These are phyloP conservation scores for Thunnus thynnus DNA, from an alignment of 2,113 vertebrate species.

Conservation along the genomic window DNA sequence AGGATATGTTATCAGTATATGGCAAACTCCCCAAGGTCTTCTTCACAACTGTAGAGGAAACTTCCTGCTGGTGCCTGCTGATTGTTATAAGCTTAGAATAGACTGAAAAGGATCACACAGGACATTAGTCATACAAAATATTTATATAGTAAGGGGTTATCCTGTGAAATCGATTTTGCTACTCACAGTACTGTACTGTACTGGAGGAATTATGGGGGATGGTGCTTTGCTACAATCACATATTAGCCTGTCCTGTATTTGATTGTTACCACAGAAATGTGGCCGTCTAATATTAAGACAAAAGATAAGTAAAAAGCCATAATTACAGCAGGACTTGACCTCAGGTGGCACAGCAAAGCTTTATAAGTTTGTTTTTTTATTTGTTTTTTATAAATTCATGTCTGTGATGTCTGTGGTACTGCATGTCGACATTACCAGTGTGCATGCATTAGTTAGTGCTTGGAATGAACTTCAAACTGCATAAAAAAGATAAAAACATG, in stretches of 20 bases:
- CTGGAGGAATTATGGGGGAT: neutral
- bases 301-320: neutral
- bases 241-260: neutral
- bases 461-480: conserved; percentile 25
- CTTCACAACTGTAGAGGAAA: conserved; percentile 35
- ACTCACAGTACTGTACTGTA: neutral
- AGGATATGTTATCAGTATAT: conserved; percentile 66
- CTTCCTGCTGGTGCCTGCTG: conserved; percentile 37
- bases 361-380: too few species aligned
- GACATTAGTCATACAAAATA: conserved; percentile 5
- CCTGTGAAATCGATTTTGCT: neutral
- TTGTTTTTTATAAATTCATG: too few species aligned
- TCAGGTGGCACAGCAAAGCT: too few species aligned
- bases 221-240: neutral
- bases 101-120: conserved; percentile 19
- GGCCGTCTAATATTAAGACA: neutral
- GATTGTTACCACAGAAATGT: neutral
- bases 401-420: neutral
- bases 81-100: conserved; percentile 39
- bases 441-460: conserved; percentile 13
- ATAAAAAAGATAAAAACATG: conserved; percentile 49
- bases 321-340: neutral
- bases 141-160: neutral
- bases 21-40: conserved; percentile 57
- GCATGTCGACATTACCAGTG: conserved; percentile 24